Base-by-base conservation (phyloP, 2,113 vertebrate genomes). In the Psittacara wagleri region DNA sequence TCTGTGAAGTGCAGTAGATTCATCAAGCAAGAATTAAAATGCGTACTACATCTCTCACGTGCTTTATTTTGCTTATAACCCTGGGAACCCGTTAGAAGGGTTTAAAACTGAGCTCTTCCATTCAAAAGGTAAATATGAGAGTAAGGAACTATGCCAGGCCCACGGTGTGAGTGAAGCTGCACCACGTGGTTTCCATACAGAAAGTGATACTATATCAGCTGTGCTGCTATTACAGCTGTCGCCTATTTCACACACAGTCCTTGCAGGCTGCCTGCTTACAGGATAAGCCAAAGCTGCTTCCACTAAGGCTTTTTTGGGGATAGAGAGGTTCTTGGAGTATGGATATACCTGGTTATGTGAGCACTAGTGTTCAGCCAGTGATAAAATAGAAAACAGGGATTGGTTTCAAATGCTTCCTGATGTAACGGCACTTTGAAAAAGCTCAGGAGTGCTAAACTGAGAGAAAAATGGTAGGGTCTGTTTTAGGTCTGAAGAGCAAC, bases 181-280 rank as follows among this genome's bases (percentile, higher is more conserved):
- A 39, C 74, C 91, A 95, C 37, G 57, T 95, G 94, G 74, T 62
- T 83, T 52, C 44, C 33, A 12, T 91, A 87, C 17, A 89, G 95
- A 92, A 95, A 97, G 91, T 69, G 89, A 92, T 72, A 94, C 55
- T 79, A 2, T 17, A 29, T 24, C 72, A 35, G 54, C 79, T 10
- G 2, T 1, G 22, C 83, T 88, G 88, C 70, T 72, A 0, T 28
- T 51, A 35, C 0, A 3, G 43, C 77, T 87, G 37, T 49, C 3
- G 2, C 64, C 25, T 52, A 0, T 54, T 85, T 57, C 75, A 39
- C 1, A 4, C 46, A 11, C 4, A 1, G 16, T 39, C 44, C 51
- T 37, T 24, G 18, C 1, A 37, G 72, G 22, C 44, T 79, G 86
- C 18, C 70, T 94, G 67, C 81, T 43, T 10, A 7, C 2, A 0